Evolutionary conservation across 2,888 invertebrate genomes (phyloP).

Genomic region (Cheiracanthium punctorium): DNA sequence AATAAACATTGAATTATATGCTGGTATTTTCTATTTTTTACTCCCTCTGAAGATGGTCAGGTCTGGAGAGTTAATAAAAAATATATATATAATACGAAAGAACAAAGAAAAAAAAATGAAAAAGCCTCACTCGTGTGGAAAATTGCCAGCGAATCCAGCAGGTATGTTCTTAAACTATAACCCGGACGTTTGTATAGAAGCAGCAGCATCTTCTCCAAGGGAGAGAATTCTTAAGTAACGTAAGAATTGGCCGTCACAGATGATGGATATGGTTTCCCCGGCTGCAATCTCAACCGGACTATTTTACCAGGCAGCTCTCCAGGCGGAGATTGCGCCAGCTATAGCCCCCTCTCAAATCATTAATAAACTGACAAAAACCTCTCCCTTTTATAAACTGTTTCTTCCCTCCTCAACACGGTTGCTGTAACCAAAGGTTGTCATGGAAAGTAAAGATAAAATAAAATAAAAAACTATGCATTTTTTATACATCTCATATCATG

Average conservation of each 20-base stretch:
- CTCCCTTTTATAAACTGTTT: conserved; percentile 53
- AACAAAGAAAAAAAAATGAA: too few relatives aligned
- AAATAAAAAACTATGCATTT: too few relatives aligned
- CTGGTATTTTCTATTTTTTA: too few relatives aligned
- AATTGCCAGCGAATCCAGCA: conserved; percentile 59
- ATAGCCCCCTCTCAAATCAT: conserved; percentile 48
- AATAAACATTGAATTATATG: too few relatives aligned
- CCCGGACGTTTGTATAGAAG: conserved; percentile 24
- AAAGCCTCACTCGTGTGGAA: conserved; percentile 44
- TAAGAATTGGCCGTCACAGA: conserved; percentile 68
- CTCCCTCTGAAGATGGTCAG: too few relatives aligned
- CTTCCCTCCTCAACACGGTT: neutral
- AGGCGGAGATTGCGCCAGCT: conserved; percentile 46
- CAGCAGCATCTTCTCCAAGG: neutral
- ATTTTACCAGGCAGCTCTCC: conserved; percentile 11
- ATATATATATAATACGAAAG: too few relatives aligned
- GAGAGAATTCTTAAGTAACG: conserved; percentile 14
- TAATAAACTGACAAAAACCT: conserved; percentile 69
- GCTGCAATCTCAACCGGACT: conserved; percentile 60
- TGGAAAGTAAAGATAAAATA: too few relatives aligned
- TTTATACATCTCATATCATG: neutral
- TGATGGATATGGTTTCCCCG: conserved; percentile 67
- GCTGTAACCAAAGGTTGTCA: conserved; percentile 39
- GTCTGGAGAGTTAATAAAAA: too few relatives aligned
- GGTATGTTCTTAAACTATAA: conserved; percentile 61